A percentile compares a stretch with the other conserved stretches of the same genome.
Conservation (phyloP, 2,797 vertebrate species). For the Gallirallus australis region DNA sequence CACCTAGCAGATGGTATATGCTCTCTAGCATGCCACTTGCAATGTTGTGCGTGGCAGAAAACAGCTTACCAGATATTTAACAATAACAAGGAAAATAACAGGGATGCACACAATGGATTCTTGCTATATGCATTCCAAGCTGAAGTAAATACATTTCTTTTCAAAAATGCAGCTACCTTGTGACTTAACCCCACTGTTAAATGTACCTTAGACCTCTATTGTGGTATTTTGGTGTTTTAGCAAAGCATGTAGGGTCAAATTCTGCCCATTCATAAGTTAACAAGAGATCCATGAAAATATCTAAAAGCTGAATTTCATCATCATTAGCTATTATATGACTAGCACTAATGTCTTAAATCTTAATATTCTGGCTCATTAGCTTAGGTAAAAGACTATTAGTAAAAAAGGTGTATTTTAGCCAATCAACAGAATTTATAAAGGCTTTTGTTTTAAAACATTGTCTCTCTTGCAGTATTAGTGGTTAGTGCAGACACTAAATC, state of each 20-base stretch:
- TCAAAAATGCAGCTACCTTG: background rate
- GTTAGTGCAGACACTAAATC: background rate
- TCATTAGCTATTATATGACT: constrained; percentile 48
- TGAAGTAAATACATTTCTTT: background rate
- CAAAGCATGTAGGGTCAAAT: background rate
- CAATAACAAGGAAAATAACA: constrained; percentile 10
- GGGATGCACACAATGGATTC: background rate
- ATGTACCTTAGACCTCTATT: background rate
- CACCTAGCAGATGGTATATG: background rate
- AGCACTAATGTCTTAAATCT: constrained; percentile 33
- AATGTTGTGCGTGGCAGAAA: background rate
- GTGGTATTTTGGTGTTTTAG: background rate
- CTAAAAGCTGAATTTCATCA: constrained; percentile 25
- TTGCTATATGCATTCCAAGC: background rate
- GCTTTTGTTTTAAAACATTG: constrained; percentile 2
- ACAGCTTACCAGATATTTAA: constrained; percentile 29
- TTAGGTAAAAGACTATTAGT: constrained; percentile 26
- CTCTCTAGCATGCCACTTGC: constrained; percentile 17
- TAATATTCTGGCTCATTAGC: constrained; percentile 58
- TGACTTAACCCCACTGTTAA: constrained; percentile 26
- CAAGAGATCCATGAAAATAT: background rate
- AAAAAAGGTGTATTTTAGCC: constrained; percentile 40
- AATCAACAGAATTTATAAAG: constrained; percentile 12
- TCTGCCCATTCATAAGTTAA: constrained; percentile 10
- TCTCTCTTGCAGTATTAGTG: background rate